Base-by-base conservation (phyloP, 2,113 vertebrate species). In the Syngnathus floridae region DNA sequence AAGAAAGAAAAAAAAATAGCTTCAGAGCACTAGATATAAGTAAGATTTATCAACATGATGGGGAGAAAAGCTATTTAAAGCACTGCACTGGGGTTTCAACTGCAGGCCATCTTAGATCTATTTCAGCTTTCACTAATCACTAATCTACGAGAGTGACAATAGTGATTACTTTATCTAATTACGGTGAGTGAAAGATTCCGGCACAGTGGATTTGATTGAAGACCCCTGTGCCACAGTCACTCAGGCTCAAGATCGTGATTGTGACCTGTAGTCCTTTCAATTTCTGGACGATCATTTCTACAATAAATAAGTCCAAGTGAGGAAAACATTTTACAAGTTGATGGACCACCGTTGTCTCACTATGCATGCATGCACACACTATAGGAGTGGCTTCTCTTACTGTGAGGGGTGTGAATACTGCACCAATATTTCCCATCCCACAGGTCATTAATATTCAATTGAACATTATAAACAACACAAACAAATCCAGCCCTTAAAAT, bases 351-450 rank as follows among this genome's bases (percentile, higher is more conserved):
- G 49, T 35, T 54, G 22, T 14, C 16, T 45, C 60, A 49, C 9
- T 62, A 37, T 45, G 38, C 49, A 67, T 62, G 38, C 49, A 64
- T 58, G 26, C 26, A 61, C 57, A 22, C 48, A 52, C 48, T 26
- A 36, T 26, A 17, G 40, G 52, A 51, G 58, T 10, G 37, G 48
- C 43, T 22, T 43, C 26, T 64, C 55, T 46, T 8, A 9, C 22
- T 26, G 21, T 31, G 62, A 72, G 35, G 52, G 37, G 41, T 54
- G 31, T 70, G 58, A 72, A 61, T 16, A 48, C 37, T 58, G 52
- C 17, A 72, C 54, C 84, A 88, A 83, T 81, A 88, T 86, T 87
- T 87, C 81, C 77, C 82, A 62, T 36, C 60, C 22, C 43, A 17
- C 21, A 56, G 37, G 11, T 52, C 38, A 77, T 84, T 38, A 67